phyloP scores from a whole-genome alignment of 2,888 invertebrate genomes.

The Tiliacea aurago region DNA sequence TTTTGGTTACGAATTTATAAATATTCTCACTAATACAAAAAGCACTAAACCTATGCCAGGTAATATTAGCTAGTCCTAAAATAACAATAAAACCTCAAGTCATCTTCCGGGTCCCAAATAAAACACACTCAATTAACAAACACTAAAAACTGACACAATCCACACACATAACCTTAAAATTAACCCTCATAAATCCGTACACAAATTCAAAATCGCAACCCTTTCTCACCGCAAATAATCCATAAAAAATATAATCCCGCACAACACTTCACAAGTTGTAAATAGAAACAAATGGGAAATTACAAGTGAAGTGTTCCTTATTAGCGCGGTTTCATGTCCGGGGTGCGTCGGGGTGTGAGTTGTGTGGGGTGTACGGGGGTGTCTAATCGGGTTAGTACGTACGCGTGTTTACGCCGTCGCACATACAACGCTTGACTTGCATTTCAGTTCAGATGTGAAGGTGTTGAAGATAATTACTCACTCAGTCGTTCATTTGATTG shows the following conservation, averaged over 20 bases:
- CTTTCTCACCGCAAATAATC: conserved; percentile 54
- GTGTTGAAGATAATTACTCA: conserved; percentile 67
- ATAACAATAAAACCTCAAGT: conserved; percentile 2
- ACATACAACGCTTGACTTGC: conserved; percentile 71
- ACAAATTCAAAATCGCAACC: conserved; percentile 48
- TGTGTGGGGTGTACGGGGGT: conserved; percentile 41
- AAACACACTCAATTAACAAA: conserved; percentile 32
- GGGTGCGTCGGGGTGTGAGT: conserved; percentile 49
- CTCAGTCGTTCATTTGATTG: conserved; percentile 62
- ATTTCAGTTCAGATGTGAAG: conserved; percentile 68
- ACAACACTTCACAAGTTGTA: conserved; percentile 63
- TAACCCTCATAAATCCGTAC: conserved; percentile 48
- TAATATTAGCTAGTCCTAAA: neutral
- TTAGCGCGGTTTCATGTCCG: conserved; percentile 74
- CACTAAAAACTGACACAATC: conserved; percentile 21
- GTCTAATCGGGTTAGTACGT: conserved; percentile 71
- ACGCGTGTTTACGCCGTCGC: conserved; percentile 69
- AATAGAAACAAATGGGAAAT: conserved; percentile 75
- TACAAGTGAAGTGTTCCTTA: conserved; percentile 76
- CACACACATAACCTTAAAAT: conserved; percentile 30
- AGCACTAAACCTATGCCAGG: neutral
- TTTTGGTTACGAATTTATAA: neutral
- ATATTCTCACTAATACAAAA: neutral
- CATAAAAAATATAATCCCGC: conserved; percentile 64
- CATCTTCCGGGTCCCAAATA: neutral